Conservation (phyloP, 2,113 vertebrate species). For the Serilophus lunatus region DNA sequence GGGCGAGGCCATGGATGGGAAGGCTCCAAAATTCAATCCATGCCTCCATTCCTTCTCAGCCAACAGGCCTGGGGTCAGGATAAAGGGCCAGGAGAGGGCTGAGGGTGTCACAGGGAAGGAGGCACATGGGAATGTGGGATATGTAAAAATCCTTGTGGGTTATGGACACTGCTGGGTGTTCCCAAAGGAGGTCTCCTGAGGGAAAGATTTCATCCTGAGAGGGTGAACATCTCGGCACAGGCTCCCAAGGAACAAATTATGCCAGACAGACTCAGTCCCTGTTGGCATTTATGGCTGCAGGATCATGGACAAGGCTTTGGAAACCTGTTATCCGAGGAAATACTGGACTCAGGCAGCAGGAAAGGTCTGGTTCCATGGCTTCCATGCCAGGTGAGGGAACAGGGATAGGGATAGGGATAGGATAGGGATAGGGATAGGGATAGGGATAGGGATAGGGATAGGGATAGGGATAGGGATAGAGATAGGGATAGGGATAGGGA, state of each 20-base stretch:
- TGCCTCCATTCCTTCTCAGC: background rate
- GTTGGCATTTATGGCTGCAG: fast-evolving
- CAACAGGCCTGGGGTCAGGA: background rate
- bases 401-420: background rate
- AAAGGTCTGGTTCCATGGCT: background rate
- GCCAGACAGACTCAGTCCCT: background rate
- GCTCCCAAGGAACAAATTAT: background rate
- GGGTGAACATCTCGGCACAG: background rate
- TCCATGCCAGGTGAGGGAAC: background rate
- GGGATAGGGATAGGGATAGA: too few species aligned
- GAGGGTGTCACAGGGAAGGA: background rate
- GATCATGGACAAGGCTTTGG: fast-evolving
- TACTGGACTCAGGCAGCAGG: background rate
- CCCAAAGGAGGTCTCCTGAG: background rate
- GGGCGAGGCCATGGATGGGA: background rate
- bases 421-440: fast-evolving
- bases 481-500: too few species aligned
- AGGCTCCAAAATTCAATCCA: background rate
- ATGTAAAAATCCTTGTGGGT: fast-evolving
- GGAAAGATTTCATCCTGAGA: background rate
- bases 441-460: background rate
- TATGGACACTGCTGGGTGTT: background rate
- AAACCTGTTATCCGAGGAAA: fast-evolving
- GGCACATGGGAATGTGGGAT: fast-evolving
- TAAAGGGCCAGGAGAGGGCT: background rate